Conservation (phyloP, 2,888 invertebrate species). For the Adelphocoris suturalis region DNA sequence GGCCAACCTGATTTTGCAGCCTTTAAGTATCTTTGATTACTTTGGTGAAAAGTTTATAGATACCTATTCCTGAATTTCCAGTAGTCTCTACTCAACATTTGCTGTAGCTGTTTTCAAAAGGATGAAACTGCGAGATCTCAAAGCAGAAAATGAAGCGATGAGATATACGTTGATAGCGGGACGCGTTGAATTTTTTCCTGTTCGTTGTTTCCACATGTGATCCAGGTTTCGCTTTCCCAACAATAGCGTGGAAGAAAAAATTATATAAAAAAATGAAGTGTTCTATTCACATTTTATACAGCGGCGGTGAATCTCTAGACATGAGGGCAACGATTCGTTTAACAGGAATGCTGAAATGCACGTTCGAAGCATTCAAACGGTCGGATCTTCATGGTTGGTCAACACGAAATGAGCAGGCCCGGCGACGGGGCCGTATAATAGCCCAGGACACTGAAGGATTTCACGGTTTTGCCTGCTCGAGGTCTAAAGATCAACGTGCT, state of each 20-base stretch:
- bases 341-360: neutral
- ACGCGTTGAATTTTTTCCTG: neutral
- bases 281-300: too few relatives aligned
- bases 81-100: too few relatives aligned
- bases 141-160: neutral
- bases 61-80: too few relatives aligned
- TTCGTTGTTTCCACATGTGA: too few relatives aligned
- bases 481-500: too few relatives aligned
- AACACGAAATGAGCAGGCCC: neutral
- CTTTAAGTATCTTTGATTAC: too few relatives aligned
- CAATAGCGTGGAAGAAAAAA: neutral
- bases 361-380: neutral
- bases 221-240: neutral
- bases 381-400: conserved; percentile 1
- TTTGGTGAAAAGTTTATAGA: too few relatives aligned
- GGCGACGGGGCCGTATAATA: too few relatives aligned
- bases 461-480: too few relatives aligned
- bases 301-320: neutral
- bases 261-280: neutral
- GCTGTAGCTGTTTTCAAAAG: too few relatives aligned
- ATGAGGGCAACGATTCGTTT: conserved; percentile 8
- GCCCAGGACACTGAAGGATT: too few relatives aligned
- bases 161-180: neutral
- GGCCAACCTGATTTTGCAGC: too few relatives aligned
- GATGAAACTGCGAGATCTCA: neutral